phyloP scores from a whole-genome alignment of 1,140 invertebrate species.

The Penaeus indicus region DNA sequence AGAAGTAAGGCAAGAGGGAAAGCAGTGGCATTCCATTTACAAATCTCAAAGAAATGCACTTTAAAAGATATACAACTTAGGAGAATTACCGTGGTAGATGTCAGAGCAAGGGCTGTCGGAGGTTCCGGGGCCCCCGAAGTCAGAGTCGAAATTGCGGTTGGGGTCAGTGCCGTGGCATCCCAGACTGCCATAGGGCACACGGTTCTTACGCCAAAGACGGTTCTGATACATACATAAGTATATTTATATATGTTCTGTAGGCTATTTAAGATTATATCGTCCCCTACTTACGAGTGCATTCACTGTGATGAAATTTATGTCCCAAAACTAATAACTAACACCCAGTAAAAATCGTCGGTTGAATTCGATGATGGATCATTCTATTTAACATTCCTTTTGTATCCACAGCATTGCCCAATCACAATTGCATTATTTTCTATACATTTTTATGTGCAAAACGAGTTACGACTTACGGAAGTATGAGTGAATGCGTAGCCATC shows the following conservation, averaged over 20 bases:
- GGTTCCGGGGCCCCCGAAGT: constrained; percentile 76
- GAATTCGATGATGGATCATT: too few species aligned
- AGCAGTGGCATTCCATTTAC: neutral
- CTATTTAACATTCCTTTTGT: too few species aligned
- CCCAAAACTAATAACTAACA: neutral
- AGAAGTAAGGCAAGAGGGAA: too few species aligned
- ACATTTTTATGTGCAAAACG: constrained; percentile 67
- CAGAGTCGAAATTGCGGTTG: constrained; percentile 68
- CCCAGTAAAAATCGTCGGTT: too few species aligned
- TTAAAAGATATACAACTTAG: constrained; percentile 15
- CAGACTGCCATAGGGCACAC: constrained; percentile 26
- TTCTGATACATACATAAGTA: constrained; percentile 53
- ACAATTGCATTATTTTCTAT: constrained; percentile 65
- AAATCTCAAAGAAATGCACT: neutral
- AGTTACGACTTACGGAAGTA: constrained; percentile 37
- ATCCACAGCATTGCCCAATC: too few species aligned
- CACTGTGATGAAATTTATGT: neutral
- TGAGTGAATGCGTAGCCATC: constrained; percentile 67
- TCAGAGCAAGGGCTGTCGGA: constrained; percentile 72
- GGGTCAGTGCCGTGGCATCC: constrained; percentile 68
- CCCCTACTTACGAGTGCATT: neutral
- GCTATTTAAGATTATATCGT: neutral
- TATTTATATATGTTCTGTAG: neutral
- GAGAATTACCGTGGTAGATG: constrained; percentile 72
- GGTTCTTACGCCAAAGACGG: constrained; percentile 68